Base-by-base conservation (phyloP, 2,113 vertebrate genomes). In the Chaenocephalus aceratus region DNA sequence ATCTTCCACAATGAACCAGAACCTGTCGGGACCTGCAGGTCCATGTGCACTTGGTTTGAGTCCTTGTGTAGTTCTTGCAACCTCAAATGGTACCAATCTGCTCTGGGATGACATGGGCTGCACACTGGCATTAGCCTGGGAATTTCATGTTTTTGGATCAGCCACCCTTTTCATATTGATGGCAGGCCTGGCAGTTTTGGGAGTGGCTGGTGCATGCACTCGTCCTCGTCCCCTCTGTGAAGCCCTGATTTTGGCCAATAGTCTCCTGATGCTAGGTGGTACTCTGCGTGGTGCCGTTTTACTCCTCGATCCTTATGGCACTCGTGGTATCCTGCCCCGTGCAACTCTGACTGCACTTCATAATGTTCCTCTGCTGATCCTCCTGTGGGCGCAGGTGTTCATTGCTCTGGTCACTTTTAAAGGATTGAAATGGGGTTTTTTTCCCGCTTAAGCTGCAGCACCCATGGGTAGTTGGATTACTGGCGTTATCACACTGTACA, bases 261-360 rank as follows among this genome's bases (percentile, higher is more conserved):
- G 74, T 41, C 82, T 97, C 41, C 92, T 98, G 67, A 90, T 97
- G 18, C 64, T 89, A 0, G 86, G 93, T 23, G 95, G 95, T 8
- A 75, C 91, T 36, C 91, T 97, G 61, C 93, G 96, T 2, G 93
- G 95, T 11, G 75, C 90, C 15, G 95, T 96, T 75, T 94, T 97
- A 75, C 93, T 99, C 12, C 84, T 95, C 0, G 97, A 98, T 84
- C 97, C 97, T 0, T 98, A 97, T 0, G 96, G 97, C 8, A 94
- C 95, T 0, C 89, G 91, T 21, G 94, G 92, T 13, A 86, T 94
- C 16, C 86, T 97, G 64, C 91, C 96, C 10, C 30, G 77, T 3
- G 86, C 86, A 0, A 90, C 92, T 0, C 71, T 97, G 58, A 88
- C 95, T 64, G 95, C 96, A 5, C 92, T 98, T 48, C 94, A 95